phyloP scores from a whole-genome alignment of 2,797 vertebrate genomes.

The Clamator glandarius region DNA sequence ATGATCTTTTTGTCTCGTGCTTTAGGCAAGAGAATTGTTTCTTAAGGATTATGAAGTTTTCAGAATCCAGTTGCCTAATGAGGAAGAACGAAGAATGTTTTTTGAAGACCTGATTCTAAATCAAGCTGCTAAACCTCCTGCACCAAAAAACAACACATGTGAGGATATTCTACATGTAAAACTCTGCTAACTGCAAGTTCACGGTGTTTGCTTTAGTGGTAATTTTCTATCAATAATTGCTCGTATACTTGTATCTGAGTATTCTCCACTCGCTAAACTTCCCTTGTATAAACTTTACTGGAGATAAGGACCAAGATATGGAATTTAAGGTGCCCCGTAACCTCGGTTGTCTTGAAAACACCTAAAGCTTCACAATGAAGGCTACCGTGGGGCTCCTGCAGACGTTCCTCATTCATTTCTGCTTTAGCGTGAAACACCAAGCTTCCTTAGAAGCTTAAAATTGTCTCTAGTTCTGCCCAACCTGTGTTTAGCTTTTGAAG shows the following conservation, averaged over 20 bases:
- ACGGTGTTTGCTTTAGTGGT: background rate
- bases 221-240: background rate
- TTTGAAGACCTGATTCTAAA: conserved; percentile 91
- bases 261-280: too few species aligned
- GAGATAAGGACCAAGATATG: too few species aligned
- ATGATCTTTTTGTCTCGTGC: background rate
- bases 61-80: conserved; percentile 79
- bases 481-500: too few species aligned
- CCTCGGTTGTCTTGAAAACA: too few species aligned
- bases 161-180: conserved; percentile 11
- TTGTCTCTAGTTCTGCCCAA: background rate
- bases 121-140: conserved; percentile 88
- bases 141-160: conserved; percentile 87
- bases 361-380: too few species aligned
- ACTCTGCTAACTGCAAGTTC: background rate
- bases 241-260: background rate
- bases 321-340: too few species aligned
- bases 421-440: too few species aligned
- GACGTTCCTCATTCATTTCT: too few species aligned
- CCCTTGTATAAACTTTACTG: too few species aligned
- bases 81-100: conserved; percentile 84
- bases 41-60: conserved; percentile 86
- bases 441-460: too few species aligned
- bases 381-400: conserved; percentile 58
- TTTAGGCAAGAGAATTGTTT: conserved; percentile 91